Evolutionary conservation across 1,140 invertebrate species (phyloP).

Genomic region (Mycetomoellerius zeteki): DNA sequence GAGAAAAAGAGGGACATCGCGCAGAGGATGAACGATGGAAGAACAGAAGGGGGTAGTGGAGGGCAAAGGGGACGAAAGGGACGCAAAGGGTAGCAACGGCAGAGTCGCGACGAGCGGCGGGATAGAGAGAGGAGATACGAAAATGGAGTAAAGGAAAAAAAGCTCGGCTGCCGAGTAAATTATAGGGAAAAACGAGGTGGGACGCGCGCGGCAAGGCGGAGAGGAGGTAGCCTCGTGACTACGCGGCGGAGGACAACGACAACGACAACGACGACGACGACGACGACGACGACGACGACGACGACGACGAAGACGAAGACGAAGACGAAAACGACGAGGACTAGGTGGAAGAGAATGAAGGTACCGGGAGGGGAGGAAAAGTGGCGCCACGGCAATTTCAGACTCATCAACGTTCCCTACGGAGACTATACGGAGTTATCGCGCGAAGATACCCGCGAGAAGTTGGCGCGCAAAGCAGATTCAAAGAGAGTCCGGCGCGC

Average conservation of each 20-base stretch:
- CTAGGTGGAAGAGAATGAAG: constrained; percentile 70
- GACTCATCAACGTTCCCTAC: constrained; percentile 81
- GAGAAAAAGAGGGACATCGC: constrained; percentile 56
- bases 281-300: constrained; percentile 52
- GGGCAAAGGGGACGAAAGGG: background rate
- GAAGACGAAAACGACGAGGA: constrained; percentile 50
- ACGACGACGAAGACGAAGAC: constrained; percentile 3
- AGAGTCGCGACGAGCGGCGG: constrained; percentile 36
- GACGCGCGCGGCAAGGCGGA: constrained; percentile 61
- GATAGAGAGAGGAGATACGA: constrained; percentile 75
- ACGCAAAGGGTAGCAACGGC: constrained; percentile 22
- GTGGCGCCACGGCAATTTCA: constrained; percentile 86
- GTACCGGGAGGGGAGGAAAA: constrained; percentile 79
- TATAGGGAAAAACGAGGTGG: constrained; percentile 83
- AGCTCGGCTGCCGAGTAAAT: constrained; percentile 81
- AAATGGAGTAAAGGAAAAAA: constrained; percentile 79
- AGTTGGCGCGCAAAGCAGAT: constrained; percentile 80
- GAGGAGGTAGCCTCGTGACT: constrained; percentile 58
- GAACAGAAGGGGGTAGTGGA: background rate
- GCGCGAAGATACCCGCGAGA: constrained; percentile 80
- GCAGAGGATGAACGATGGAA: constrained; percentile 21
- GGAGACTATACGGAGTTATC: constrained; percentile 76
- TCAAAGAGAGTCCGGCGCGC: constrained; percentile 63
- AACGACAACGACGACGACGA: constrained; percentile 4
- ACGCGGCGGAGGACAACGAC: constrained; percentile 46